Percentiles rank a stretch among this genome's conserved stretches.
Conservation (phyloP, 2,113 vertebrate genomes). For the Gila orcuttii region DNA sequence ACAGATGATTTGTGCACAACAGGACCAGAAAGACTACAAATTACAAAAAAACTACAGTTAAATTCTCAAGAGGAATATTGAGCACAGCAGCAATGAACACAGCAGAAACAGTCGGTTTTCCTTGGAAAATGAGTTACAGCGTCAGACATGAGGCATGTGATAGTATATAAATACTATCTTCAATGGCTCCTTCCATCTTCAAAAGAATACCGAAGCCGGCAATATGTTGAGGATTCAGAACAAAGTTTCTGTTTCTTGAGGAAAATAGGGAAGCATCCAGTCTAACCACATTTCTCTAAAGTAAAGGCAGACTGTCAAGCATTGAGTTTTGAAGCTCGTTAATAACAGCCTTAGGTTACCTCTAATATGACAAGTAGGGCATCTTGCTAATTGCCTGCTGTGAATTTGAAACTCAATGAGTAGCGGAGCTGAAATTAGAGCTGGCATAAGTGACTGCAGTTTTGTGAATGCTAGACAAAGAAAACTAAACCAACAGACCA, state of each 20-base stretch:
- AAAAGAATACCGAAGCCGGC: constrained; percentile 16
- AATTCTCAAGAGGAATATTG: neutral
- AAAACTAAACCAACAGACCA: constrained; percentile 12
- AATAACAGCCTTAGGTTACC: constrained; percentile 67
- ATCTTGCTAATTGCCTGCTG: constrained; percentile 47
- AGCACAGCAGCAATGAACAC: constrained; percentile 14
- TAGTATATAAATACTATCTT: constrained; percentile 29
- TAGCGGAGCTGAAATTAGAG: constrained; percentile 27
- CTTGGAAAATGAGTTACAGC: neutral
- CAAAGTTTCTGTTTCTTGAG: constrained; percentile 4
- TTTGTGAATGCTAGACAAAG: constrained; percentile 26
- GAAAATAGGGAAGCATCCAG: constrained; percentile 33
- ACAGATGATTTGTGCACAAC: neutral
- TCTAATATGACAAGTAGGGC: constrained; percentile 44
- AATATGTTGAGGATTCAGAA: constrained; percentile 28
- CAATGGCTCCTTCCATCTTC: constrained; percentile 33
- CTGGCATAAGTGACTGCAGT: constrained; percentile 26
- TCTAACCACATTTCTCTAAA: constrained; percentile 22
- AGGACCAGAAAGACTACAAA: neutral
- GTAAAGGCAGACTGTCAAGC: constrained; percentile 35
- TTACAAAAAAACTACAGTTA: constrained; percentile 9
- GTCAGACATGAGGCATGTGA: constrained; percentile 22
- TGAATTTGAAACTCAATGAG: constrained; percentile 34
- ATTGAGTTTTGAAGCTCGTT: constrained; percentile 59
- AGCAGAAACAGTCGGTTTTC: constrained; percentile 10